Percentiles rank a stretch among this genome's conserved stretches.
Evolutionary conservation across 2,113 vertebrate genomes (phyloP).

Genomic region (Tringa solitaria): DNA sequence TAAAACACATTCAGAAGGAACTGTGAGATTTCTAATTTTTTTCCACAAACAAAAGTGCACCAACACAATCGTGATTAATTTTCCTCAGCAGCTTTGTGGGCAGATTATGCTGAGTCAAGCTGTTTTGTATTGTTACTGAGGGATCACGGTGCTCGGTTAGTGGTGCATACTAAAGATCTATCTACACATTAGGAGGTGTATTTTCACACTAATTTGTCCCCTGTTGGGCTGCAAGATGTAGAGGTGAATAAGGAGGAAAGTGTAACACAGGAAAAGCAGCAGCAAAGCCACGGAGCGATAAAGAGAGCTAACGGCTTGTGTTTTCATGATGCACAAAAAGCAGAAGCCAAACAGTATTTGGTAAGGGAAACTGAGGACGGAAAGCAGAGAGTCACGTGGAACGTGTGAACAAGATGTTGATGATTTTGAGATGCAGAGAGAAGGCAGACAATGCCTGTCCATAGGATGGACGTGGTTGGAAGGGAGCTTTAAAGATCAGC

Average conservation of each 20-base stretch:
- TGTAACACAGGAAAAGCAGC: background rate
- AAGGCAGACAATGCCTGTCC: background rate
- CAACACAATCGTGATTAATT: background rate
- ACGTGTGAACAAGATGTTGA: rapidly evolving
- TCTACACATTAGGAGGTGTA: background rate
- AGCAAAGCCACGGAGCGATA: background rate
- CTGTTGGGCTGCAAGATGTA: background rate
- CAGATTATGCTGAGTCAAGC: background rate
- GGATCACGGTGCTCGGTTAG: background rate
- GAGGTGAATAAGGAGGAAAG: background rate
- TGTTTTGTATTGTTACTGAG: background rate
- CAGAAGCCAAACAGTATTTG: background rate
- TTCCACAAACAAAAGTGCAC: background rate
- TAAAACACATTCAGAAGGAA: background rate
- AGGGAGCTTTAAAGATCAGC: background rate
- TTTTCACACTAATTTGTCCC: background rate
- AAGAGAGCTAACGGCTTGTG: background rate
- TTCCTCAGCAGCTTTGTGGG: background rate
- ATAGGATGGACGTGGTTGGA: background rate
- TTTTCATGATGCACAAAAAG: background rate
- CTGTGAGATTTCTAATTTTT: background rate
- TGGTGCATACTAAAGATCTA: background rate
- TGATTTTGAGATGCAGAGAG: background rate
- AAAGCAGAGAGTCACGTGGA: background rate
- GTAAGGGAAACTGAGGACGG: background rate